phyloP scores from a whole-genome alignment of 2,797 vertebrate species.

The Meriones psammophilus region DNA sequence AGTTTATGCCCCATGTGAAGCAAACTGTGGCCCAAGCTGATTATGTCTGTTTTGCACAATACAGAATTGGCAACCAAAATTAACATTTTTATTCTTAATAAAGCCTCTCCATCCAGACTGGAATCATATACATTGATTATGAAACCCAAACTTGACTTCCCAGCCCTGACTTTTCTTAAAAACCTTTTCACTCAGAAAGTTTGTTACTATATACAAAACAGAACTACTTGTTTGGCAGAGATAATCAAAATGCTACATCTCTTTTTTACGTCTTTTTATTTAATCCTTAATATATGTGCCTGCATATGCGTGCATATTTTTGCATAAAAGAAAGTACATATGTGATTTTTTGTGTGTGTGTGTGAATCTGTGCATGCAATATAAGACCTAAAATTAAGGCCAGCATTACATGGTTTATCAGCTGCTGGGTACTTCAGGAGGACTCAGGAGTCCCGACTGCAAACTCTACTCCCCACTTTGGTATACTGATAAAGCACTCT shows the following conservation, averaged over 20 bases:
- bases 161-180: not conserved
- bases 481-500: not conserved
- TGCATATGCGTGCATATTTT: not conserved
- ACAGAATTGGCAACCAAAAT: conserved; percentile 26
- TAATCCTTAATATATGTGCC: conserved; percentile 20
- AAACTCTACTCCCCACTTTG: not conserved
- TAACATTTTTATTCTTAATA: conserved; percentile 7
- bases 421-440: not conserved
- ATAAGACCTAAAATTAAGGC: not conserved
- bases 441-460: not conserved
- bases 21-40: not conserved
- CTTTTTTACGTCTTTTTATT: conserved; percentile 28
- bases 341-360: not conserved
- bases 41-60: not conserved
- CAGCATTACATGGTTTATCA: not conserved
- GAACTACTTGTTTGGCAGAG: conserved; percentile 30
- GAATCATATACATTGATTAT: not conserved
- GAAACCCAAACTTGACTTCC: conserved; percentile 10
- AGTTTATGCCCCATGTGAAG: not conserved
- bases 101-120: not conserved
- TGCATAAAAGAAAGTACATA: not conserved
- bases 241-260: conserved; percentile 29
- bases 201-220: not conserved
- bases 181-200: not conserved
- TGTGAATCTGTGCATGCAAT: not conserved